These are phyloP conservation scores for Bruchidius siliquastri DNA, from an alignment of 2,888 invertebrate genomes.

Conservation along the genomic window DNA sequence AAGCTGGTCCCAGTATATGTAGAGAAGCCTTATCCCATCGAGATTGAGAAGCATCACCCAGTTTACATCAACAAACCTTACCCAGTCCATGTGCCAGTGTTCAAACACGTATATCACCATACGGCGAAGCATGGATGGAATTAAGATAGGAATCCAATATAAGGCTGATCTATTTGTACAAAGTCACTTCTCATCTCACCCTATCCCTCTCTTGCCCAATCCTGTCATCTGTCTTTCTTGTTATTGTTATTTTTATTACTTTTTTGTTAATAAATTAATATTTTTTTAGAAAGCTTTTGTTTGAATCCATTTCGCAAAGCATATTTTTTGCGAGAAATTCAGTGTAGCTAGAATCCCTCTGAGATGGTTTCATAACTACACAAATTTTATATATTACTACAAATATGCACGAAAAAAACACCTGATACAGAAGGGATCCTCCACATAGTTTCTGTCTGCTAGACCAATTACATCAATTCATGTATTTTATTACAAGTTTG, in stretches of 20 bases:
- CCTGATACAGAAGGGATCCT: too few species aligned
- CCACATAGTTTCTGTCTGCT: too few species aligned
- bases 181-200: constrained; percentile 2
- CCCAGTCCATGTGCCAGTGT: constrained; percentile 69
- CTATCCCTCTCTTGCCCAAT: not conserved
- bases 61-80: constrained; percentile 62
- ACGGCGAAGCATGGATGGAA: constrained; percentile 37
- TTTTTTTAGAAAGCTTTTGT: not conserved
- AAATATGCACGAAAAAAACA: too few species aligned
- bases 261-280: constrained; percentile 7
- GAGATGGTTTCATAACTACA: too few species aligned
- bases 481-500: too few species aligned
- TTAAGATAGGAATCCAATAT: constrained; percentile 10
- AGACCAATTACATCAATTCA: too few species aligned
- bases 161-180: constrained; percentile 8
- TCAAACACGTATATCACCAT: constrained; percentile 69
- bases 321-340: too few species aligned
- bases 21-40: constrained; percentile 71
- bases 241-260: constrained; percentile 7
- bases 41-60: constrained; percentile 69
- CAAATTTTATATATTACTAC: too few species aligned
- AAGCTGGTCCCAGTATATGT: constrained; percentile 67
- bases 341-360: too few species aligned
- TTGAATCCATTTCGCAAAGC: too few species aligned
- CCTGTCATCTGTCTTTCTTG: constrained; percentile 1